These are phyloP conservation scores for Oscheius sp. DNA, from an alignment of 2,888 invertebrate genomes.

Conservation along the genomic window DNA sequence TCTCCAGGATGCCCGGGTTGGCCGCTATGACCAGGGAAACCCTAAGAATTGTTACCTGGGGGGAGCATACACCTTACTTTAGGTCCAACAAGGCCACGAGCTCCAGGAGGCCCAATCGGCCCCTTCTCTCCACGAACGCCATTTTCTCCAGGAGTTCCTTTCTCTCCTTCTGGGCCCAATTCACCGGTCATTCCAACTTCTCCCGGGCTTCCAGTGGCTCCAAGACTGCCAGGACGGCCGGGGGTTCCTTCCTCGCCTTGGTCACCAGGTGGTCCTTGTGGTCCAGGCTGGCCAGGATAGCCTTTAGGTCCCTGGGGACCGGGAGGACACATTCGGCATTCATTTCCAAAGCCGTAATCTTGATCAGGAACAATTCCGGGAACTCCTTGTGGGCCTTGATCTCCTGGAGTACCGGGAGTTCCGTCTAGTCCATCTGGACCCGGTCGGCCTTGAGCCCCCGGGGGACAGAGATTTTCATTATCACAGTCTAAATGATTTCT, in stretches of 20 bases:
- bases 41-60: too few species aligned
- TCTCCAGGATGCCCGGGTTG: slow-evolving; percentile 79
- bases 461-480: slow-evolving; percentile 50
- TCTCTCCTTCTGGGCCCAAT: slow-evolving; percentile 57
- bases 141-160: slow-evolving; percentile 70
- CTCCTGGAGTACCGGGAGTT: slow-evolving; percentile 56
- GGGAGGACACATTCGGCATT: slow-evolving; percentile 55
- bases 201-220: slow-evolving; percentile 52
- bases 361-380: slow-evolving; percentile 49
- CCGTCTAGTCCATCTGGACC: slow-evolving; percentile 73
- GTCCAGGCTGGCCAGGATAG: slow-evolving; percentile 66
- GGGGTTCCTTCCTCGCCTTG: slow-evolving; percentile 68
- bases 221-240: slow-evolving; percentile 72
- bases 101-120: slow-evolving; percentile 73
- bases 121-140: slow-evolving; percentile 76
- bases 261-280: slow-evolving; percentile 74
- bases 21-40: slow-evolving; percentile 73
- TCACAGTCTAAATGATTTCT: slow-evolving; percentile 45
- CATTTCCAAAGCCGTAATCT: slow-evolving; percentile 37
- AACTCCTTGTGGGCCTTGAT: slow-evolving; percentile 51
- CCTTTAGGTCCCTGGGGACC: slow-evolving; percentile 60
- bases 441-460: slow-evolving; percentile 59
- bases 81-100: slow-evolving; percentile 76
- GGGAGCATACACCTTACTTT: too few species aligned
- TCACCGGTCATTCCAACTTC: slow-evolving; percentile 44